Percentiles rank a stretch among this genome's conserved stretches.
phyloP scores from a whole-genome alignment of 2,113 vertebrate species.

The Microcebus griseorufus region DNA sequence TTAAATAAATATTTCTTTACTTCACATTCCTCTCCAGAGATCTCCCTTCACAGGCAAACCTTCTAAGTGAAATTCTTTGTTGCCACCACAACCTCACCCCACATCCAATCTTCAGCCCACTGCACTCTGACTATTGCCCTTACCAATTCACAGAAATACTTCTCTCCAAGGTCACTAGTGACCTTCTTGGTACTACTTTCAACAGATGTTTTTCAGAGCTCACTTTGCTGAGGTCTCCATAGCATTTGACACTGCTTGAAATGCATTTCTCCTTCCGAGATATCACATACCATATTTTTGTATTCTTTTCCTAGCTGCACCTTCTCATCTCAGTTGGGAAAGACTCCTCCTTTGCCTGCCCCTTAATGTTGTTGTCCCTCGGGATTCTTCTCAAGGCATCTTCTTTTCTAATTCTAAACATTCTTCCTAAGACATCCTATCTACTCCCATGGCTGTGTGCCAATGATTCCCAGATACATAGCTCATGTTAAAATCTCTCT shows the following conservation, averaged over 20 bases:
- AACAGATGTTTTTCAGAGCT: not conserved
- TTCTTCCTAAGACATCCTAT: not conserved
- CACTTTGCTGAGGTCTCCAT: not conserved
- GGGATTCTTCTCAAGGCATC: not conserved
- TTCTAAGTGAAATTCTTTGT: not conserved
- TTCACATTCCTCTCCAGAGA: not conserved
- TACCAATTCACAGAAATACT: not conserved
- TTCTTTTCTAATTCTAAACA: not conserved
- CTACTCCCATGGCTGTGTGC: not conserved
- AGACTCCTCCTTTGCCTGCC: not conserved
- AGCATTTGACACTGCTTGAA: not conserved
- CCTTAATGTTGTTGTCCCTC: not conserved
- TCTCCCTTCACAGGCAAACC: not conserved
- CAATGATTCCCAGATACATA: slow-evolving; percentile 9
- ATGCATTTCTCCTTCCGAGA: not conserved
- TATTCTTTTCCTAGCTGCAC: not conserved
- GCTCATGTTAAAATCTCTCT: not conserved
- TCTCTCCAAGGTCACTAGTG: not conserved
- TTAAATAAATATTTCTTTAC: not conserved
- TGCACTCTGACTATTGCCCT: not conserved
- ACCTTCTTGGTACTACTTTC: not conserved
- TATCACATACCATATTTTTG: not conserved
- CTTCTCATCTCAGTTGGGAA: not conserved
- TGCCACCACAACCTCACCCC: not conserved
- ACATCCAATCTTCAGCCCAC: not conserved